A percentile compares a stretch with the other conserved stretches of the same genome.
These are phyloP conservation scores for Taurulus bubalis DNA, from an alignment of 2,113 vertebrate species.

Conservation along the genomic window DNA sequence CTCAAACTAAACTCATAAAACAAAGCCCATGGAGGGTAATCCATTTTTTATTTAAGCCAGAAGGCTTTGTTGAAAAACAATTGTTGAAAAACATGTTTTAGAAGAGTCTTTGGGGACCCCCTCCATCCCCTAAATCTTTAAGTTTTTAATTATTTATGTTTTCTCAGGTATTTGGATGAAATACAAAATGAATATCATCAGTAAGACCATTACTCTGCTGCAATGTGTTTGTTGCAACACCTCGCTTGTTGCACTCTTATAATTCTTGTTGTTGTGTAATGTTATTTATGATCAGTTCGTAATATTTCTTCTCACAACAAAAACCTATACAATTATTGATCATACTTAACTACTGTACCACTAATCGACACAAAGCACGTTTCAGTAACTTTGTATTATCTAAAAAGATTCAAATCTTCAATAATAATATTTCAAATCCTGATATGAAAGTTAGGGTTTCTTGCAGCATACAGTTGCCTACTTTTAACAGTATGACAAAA, in stretches of 20 bases:
- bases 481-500: neutral
- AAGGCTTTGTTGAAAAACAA: no score
- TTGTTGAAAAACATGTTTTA: constrained; percentile 36
- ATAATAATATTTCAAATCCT: neutral
- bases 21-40: constrained; percentile 19
- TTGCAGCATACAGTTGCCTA: neutral
- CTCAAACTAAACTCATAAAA: constrained; percentile 24
- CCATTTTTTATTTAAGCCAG: constrained; percentile 34
- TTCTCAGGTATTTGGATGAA: constrained; percentile 25
- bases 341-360: neutral
- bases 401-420: neutral
- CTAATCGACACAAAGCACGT: neutral
- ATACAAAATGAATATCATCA: constrained; percentile 21
- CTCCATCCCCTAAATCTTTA: constrained; percentile 7
- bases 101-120: constrained; percentile 14
- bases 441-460: neutral
- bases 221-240: constrained; percentile 5
- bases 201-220: constrained; percentile 7
- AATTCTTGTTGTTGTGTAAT: neutral
- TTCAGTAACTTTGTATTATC: neutral
- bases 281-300: neutral
- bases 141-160: constrained; percentile 22
- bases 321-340: neutral
- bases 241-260: neutral
- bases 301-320: neutral